Conservation (phyloP, 2,113 vertebrate species). For the Symphodus melops region DNA sequence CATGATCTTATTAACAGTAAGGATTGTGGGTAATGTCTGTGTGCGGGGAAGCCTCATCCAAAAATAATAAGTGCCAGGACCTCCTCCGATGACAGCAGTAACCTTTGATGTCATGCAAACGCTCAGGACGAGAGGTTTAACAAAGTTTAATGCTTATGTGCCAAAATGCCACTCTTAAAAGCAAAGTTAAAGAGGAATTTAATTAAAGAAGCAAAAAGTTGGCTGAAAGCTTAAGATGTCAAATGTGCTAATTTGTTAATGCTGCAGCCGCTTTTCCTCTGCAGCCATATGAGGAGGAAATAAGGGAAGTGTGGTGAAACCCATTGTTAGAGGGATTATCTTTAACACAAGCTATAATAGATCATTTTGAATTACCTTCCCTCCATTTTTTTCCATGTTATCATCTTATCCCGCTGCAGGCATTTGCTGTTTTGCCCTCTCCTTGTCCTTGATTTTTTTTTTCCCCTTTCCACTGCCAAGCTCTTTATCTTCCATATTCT, state of each 20-base stretch:
- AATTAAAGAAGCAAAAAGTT: constrained; percentile 46
- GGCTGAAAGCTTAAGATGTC: constrained; percentile 25
- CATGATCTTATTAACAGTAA: constrained; percentile 51
- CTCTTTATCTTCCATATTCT: constrained; percentile 48
- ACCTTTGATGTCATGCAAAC: constrained; percentile 43
- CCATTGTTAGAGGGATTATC: constrained; percentile 48
- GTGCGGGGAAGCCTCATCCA: constrained; percentile 30
- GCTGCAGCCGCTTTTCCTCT: constrained; percentile 24
- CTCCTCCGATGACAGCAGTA: constrained; percentile 26
- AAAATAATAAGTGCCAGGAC: constrained; percentile 35
- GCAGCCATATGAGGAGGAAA: constrained; percentile 35
- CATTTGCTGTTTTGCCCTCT: constrained; percentile 34
- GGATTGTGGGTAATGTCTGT: constrained; percentile 49
- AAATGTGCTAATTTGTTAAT: constrained; percentile 43
- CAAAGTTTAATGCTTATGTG: constrained; percentile 6
- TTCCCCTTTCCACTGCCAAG: constrained; percentile 21
- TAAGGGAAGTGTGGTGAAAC: constrained; percentile 29
- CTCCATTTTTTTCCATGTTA: constrained; percentile 30
- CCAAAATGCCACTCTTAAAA: constrained; percentile 1
- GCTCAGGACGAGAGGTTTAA: constrained; percentile 17
- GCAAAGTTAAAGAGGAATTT: constrained; percentile 29
- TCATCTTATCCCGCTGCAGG: constrained; percentile 16
- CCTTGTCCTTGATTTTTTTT: constrained; percentile 27
- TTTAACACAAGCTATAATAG: constrained; percentile 24
- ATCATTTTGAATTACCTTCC: constrained; percentile 9